Evolutionary conservation across 2,113 vertebrate genomes (phyloP).

Genomic region (Thunnus maccoyii): DNA sequence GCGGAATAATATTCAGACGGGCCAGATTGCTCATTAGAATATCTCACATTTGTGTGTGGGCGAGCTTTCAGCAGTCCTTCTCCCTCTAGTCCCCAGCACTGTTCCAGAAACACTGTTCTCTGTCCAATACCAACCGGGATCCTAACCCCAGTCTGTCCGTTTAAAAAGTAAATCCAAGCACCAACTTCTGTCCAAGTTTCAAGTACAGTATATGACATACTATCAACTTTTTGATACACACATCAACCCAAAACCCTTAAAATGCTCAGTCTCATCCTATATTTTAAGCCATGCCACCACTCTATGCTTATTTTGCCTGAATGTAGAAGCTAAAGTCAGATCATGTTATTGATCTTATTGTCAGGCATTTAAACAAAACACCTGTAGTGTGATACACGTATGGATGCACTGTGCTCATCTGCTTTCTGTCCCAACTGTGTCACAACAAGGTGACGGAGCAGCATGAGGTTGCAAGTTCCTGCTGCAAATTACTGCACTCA

Average conservation of each 20-base stretch:
- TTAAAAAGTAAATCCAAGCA: conserved; percentile 31
- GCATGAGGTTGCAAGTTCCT: neutral
- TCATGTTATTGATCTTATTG: no score
- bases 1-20: conserved; percentile 65
- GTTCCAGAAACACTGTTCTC: conserved; percentile 76
- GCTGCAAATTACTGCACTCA: neutral
- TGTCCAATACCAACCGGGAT: conserved; percentile 67
- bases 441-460: neutral
- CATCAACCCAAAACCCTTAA: neutral
- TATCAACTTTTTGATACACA: conserved; percentile 6
- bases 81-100: conserved; percentile 44
- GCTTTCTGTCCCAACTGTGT: neutral
- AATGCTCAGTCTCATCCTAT: neutral
- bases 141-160: conserved; percentile 76
- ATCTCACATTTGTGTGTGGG: conserved; percentile 83
- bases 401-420: neutral
- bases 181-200: conserved; percentile 64
- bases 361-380: neutral
- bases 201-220: conserved; percentile 6
- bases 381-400: neutral
- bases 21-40: conserved; percentile 85
- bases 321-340: no score
- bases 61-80: conserved; percentile 73
- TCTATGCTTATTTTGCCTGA: no score
- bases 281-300: neutral